These are phyloP conservation scores for Neodiprion virginianus DNA, from an alignment of 1,140 invertebrate species.

Conservation along the genomic window DNA sequence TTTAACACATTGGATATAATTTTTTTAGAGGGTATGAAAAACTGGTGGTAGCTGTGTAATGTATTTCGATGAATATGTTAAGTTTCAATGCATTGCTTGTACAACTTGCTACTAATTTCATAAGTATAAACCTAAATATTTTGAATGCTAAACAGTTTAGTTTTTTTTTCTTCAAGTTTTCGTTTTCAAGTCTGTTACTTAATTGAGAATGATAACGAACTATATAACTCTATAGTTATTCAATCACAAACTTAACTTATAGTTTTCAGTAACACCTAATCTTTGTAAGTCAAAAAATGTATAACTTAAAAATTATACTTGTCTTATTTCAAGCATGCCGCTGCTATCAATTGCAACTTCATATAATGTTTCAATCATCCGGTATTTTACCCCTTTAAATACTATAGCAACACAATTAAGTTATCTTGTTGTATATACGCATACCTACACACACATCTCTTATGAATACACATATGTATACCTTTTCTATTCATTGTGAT, in stretches of 20 bases:
- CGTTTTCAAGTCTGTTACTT: background rate
- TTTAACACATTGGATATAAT: too few relatives aligned
- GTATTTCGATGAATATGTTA: too few relatives aligned
- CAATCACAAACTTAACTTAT: background rate
- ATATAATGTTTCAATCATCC: background rate
- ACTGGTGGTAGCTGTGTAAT: too few relatives aligned
- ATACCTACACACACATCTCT: background rate
- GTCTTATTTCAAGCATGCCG: background rate
- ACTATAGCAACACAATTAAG: slow-evolving; percentile 1
- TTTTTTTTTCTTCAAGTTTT: background rate
- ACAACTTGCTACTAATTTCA: background rate
- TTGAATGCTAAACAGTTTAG: background rate
- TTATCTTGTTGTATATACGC: background rate
- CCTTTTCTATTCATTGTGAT: background rate
- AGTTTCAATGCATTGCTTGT: too few relatives aligned
- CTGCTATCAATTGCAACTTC: slow-evolving; percentile 1
- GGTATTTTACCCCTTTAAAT: background rate
- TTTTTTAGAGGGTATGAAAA: too few relatives aligned
- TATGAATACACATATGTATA: background rate
- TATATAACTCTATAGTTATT: background rate
- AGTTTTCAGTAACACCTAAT: background rate
- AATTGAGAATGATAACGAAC: background rate
- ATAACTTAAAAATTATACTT: background rate
- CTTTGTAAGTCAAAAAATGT: background rate
- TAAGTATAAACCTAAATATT: background rate